Evolutionary conservation across 2,888 invertebrate genomes (phyloP).

Genomic region (Neria commutata): DNA sequence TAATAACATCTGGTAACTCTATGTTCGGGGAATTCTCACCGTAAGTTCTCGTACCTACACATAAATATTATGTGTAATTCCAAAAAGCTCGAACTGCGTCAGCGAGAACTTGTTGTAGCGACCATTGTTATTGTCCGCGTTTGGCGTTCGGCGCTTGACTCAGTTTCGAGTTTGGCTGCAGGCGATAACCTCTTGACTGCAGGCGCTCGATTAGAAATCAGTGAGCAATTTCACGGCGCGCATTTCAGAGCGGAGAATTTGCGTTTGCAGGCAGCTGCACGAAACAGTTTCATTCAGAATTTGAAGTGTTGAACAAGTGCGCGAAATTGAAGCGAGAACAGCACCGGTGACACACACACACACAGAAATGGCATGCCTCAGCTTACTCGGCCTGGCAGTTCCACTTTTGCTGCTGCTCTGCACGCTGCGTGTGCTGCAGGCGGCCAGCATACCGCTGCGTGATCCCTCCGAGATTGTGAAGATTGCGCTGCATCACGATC

Average conservation of each 20-base stretch:
- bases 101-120: too few species aligned
- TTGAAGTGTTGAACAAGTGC: constrained; percentile 14
- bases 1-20: too few species aligned
- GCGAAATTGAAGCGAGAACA: constrained; percentile 9
- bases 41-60: too few species aligned
- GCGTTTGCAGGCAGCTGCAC: background rate
- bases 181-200: background rate
- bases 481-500: background rate
- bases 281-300: constrained; percentile 12
- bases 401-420: constrained; percentile 1
- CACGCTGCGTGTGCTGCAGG: background rate
- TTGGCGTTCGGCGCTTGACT: too few species aligned
- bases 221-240: too few species aligned
- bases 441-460: background rate
- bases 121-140: too few species aligned
- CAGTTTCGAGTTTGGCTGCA: too few species aligned
- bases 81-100: too few species aligned
- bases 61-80: too few species aligned
- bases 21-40: too few species aligned
- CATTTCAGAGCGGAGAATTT: too few species aligned
- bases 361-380: background rate
- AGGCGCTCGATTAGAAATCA: background rate
- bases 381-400: background rate
- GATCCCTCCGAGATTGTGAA: background rate
- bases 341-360: background rate